Evolutionary conservation across 2,888 invertebrate genomes (phyloP), one percentile per base, ranked within the genome.

Genomic region (Spatulosminthurus flaviceps): DNA sequence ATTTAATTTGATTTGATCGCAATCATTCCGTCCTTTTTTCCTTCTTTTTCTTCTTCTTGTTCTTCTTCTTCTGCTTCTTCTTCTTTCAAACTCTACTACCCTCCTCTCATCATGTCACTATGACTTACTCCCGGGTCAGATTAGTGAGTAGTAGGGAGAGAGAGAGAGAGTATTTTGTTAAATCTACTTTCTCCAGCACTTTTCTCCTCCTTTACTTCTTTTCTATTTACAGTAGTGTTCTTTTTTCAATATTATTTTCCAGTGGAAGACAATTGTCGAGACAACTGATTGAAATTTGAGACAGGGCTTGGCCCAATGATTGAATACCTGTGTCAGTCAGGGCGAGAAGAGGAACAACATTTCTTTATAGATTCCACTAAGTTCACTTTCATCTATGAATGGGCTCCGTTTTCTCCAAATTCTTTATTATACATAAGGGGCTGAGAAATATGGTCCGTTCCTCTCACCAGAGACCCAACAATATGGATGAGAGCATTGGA

Each of bases 1-100:
- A 69, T 69, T 69, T 69, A 69, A 69, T 69, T 69, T 26, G 34
- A 69, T 69, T 69, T 34, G 69, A 69, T 69, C 21, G 29, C 29
- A 69, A 69, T 69, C 69, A 51, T 19, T n/a, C 51, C 51, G 34
- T 34, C 51, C 16, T 51, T 51, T 51, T n/a, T 19, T 41, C 41
- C 7, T 9, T 9, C 24, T 5, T 19, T 64, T 64, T 22, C n/a
- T 1, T 1, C 22, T 64, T 64, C 64, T 28, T 26, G 67, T 26
- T 24, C n/a, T n/a, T n/a, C 61, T 61, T 5, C 21, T 61, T 61
- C 22, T 21, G 21, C 1, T 64, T 64, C 24, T 21, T 4, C 22
- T 64, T 7, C 21, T 19, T 64, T 66, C 26, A 24, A 66, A 28
- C 16, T 5, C 66, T 26, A 19, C 5, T 66, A 19, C 28, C 66